A percentile compares a stretch with the other conserved stretches of the same genome.
These are phyloP conservation scores for Picus viridis DNA, from an alignment of 2,797 vertebrate genomes.

Conservation along the genomic window DNA sequence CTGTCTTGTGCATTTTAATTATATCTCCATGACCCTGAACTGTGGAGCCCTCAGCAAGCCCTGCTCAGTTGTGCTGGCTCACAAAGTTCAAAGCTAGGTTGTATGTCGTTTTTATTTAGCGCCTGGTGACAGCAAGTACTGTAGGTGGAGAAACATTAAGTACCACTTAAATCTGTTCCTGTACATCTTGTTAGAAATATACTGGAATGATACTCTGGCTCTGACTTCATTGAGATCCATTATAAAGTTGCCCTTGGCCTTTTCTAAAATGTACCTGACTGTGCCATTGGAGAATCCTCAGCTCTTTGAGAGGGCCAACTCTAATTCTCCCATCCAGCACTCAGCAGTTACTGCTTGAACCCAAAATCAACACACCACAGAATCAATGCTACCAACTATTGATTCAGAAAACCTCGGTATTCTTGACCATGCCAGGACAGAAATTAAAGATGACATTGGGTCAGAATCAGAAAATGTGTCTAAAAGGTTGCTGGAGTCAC, in stretches of 20 bases:
- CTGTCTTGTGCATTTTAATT: conserved; percentile 66
- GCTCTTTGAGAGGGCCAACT: neutral
- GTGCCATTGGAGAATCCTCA: neutral
- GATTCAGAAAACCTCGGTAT: neutral
- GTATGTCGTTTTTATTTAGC: conserved; percentile 77
- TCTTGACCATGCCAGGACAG: neutral
- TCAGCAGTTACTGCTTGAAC: neutral
- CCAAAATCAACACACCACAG: conserved; percentile 11
- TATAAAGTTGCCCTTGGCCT: conserved; percentile 60
- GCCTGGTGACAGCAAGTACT: conserved; percentile 61
- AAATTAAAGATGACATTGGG: neutral
- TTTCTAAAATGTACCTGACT: conserved; percentile 17
- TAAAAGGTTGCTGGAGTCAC: neutral
- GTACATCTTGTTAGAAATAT: conserved; percentile 66
- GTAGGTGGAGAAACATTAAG: conserved; percentile 70
- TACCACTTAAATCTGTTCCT: conserved; percentile 77
- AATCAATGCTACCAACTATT: neutral
- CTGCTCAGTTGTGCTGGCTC: conserved; percentile 42
- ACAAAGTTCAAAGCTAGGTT: conserved; percentile 70
- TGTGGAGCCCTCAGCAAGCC: conserved; percentile 46
- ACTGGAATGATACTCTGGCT: conserved; percentile 57
- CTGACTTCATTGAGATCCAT: conserved; percentile 58
- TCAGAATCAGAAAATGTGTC: neutral
- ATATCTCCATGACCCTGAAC: conserved; percentile 49
- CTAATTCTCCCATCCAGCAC: neutral